Conservation (phyloP, 2,797 vertebrate genomes). For the Euthynnus affinis region DNA sequence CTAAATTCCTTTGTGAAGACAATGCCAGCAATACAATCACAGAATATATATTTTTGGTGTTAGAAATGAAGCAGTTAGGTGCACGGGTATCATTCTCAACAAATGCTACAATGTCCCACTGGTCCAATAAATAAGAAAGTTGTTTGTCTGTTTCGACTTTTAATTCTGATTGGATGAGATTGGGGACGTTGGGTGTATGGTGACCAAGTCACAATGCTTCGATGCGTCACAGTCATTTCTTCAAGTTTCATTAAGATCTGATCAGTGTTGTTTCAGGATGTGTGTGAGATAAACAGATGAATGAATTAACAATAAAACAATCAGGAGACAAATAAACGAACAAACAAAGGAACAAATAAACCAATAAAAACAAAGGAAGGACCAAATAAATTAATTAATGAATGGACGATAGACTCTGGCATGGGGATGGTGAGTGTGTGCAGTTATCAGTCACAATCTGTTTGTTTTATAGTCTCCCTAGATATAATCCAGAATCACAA, state of each 20-base stretch:
- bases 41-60: too few species aligned
- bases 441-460: constrained; percentile 6
- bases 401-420: constrained; percentile 16
- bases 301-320: constrained; percentile 51
- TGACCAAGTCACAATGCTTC: constrained; percentile 5
- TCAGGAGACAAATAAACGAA: constrained; percentile 37
- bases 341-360: constrained; percentile 33
- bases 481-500: constrained; percentile 26
- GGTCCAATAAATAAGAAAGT: constrained; percentile 37
- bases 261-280: constrained; percentile 33
- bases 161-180: not conserved
- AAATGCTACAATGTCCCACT: constrained; percentile 28
- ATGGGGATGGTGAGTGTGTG: not conserved
- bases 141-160: constrained; percentile 16
- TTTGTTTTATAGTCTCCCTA: constrained; percentile 17
- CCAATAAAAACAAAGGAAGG: constrained; percentile 32
- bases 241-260: constrained; percentile 43
- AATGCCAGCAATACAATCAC: too few species aligned
- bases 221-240: constrained; percentile 6
- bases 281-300: constrained; percentile 44
- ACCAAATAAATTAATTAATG: constrained; percentile 40
- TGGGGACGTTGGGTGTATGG: not conserved
- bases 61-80: too few species aligned
- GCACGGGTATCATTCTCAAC: constrained; percentile 10
- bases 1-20: too few species aligned